Evolutionary conservation across 2,888 invertebrate species (phyloP), one percentile per base, ranked within the genome.

Genomic region (Cheilosia pagana): DNA sequence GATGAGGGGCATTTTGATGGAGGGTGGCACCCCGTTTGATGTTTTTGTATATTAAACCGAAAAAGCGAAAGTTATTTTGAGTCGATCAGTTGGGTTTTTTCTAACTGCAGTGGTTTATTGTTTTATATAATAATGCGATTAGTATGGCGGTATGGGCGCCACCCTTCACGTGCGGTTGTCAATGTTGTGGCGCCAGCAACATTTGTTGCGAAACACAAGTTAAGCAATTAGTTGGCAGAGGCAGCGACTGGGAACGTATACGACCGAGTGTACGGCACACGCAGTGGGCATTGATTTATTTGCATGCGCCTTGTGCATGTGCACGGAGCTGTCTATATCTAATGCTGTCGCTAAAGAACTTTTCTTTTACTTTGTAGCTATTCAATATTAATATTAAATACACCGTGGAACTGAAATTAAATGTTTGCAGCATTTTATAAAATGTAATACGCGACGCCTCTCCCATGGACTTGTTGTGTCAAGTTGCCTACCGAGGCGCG

Each of bases 41-140:
- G 50, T 21, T 60, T 16, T 62, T 48, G 65, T 21, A 55, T 81
- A 67, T 71, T 76, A 48, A 60, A 12, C 10, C 3, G 12, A 12
- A 28, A 81, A 76, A 81, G 71, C 45, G 81, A 81, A 81, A 81
- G 81, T 81, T 76, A 65, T 81, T 81, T 59, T 76, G 57, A 67
- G 43, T 70, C 45, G 75, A 68, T 75, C 59, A 41, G 25, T 60
- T 31, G 21, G 14, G 23, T n/a, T 7, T 43, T 59, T 23, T 14
- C 10, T 39, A 59, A 45, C 16, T 55, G 39, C 16, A 60, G 39
- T 45, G 43, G 53, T 70, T 81, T 71, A 60, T 72, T 72, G 53
- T 72, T 74, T 74, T 81, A 81, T 68, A 39, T 57, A 68, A 75
- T 81, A 76, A 81, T 81, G 53, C 35, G 81, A 81, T 81, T 76